These are phyloP conservation scores for Aleiodes testaceus DNA, from an alignment of 2,888 invertebrate species.

Conservation along the genomic window DNA sequence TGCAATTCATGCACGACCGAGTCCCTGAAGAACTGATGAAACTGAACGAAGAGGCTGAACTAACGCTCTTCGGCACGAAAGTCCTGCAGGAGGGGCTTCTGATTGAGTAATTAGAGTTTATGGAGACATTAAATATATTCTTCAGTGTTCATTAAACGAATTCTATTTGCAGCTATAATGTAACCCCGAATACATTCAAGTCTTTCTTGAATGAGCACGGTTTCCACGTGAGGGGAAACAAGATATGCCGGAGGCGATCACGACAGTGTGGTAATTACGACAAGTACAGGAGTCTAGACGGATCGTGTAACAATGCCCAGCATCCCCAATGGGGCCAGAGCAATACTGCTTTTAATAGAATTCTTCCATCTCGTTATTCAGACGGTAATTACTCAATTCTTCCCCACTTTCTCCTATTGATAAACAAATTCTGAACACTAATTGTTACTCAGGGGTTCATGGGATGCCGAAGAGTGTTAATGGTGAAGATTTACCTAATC, in stretches of 20 bases:
- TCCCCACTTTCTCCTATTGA: too few species aligned
- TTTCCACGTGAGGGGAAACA: constrained; percentile 61
- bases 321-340: constrained; percentile 64
- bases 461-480: constrained; percentile 65
- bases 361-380: too few species aligned
- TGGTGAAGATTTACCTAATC: constrained; percentile 66
- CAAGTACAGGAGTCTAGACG: constrained; percentile 64
- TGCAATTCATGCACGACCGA: constrained; percentile 51
- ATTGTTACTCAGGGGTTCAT: constrained; percentile 71
- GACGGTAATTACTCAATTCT: constrained; percentile 56
- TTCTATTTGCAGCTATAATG: constrained; percentile 55
- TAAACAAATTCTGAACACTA: constrained; percentile 8
- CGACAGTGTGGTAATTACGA: constrained; percentile 43
- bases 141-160: constrained; percentile 35
- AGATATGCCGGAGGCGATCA: constrained; percentile 49
- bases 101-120: too few species aligned
- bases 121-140: too few species aligned
- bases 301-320: constrained; percentile 67
- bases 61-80: too few species aligned
- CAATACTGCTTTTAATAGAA: too few species aligned
- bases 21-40: constrained; percentile 40
- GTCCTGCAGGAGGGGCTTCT: too few species aligned
- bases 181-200: constrained; percentile 66
- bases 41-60: constrained; percentile 39
- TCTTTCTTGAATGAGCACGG: constrained; percentile 71